Conservation (phyloP, 2,888 invertebrate species). For the Pollenia labialis region DNA sequence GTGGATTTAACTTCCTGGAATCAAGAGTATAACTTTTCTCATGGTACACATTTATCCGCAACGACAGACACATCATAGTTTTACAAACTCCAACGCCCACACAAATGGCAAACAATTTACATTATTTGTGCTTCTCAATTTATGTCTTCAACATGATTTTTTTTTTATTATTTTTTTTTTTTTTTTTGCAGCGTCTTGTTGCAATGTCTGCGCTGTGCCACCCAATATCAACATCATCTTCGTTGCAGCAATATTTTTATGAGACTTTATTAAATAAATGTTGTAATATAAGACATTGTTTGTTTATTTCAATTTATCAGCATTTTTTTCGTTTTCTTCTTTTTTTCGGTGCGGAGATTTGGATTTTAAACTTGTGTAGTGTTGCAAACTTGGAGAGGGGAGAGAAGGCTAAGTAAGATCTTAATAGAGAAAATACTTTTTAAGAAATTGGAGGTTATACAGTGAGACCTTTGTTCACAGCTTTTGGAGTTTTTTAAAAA, state of each 20-base stretch:
- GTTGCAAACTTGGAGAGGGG: no score
- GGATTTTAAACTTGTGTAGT: not conserved
- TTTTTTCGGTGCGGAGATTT: not conserved
- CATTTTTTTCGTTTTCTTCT: not conserved
- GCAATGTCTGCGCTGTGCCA: conserved; percentile 56
- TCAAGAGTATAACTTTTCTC: conserved; percentile 49
- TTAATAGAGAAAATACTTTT: no score
- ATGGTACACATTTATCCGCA: conserved; percentile 11
- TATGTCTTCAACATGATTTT: conserved; percentile 52
- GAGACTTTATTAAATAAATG: conserved; percentile 20
- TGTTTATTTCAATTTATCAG: conserved; percentile 28
- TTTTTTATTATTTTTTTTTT: not conserved
- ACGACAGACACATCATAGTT: not conserved
- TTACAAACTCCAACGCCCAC: conserved; percentile 60
- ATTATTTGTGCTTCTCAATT: conserved; percentile 51
- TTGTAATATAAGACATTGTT: conserved; percentile 52
- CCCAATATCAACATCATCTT: conserved; percentile 49
- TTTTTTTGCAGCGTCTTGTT: conserved; percentile 11
- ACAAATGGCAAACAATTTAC: conserved; percentile 47
- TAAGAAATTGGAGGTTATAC: no score
- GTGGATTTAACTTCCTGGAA: conserved; percentile 55
- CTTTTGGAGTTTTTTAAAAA: no score
- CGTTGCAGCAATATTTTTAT: conserved; percentile 11
- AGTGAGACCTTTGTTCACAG: no score
- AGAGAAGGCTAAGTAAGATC: no score